Evolutionary conservation across 2,888 invertebrate species (phyloP).

Genomic region (Gandaritis pyraliata): DNA sequence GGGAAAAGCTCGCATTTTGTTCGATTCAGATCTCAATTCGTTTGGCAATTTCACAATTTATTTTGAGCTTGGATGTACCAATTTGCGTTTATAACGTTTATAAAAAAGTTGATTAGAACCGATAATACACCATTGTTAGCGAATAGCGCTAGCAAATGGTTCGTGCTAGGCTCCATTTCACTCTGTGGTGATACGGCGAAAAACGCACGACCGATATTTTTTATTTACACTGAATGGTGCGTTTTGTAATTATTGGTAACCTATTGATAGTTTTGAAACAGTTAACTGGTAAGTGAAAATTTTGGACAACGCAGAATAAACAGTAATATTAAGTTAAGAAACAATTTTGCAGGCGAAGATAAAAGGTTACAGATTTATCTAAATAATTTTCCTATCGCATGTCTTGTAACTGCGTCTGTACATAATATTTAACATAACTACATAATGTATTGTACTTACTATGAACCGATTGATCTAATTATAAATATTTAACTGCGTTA

Average conservation of each 20-base stretch:
- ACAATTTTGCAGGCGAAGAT: too few species aligned
- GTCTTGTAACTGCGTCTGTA: too few species aligned
- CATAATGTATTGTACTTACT: too few species aligned
- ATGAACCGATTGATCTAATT: not conserved
- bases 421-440: too few species aligned
- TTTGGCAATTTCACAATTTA: not conserved
- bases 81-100: slow-evolving; percentile 45
- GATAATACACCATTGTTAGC: slow-evolving; percentile 44
- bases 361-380: too few species aligned
- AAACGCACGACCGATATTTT: slow-evolving; percentile 27
- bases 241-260: slow-evolving; percentile 11
- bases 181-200: slow-evolving; percentile 16
- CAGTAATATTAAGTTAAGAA: too few species aligned
- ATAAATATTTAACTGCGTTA: not conserved
- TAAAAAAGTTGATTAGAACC: slow-evolving; percentile 44
- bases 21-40: not conserved
- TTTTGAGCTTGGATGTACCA: slow-evolving; percentile 46
- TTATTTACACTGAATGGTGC: slow-evolving; percentile 6
- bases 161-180: slow-evolving; percentile 16
- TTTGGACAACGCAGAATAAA: not conserved
- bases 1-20: too few species aligned
- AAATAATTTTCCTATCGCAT: too few species aligned
- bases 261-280: slow-evolving; percentile 9
- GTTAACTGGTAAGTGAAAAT: slow-evolving; percentile 2
- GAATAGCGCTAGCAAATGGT: slow-evolving; percentile 12